Evolutionary conservation across 2,113 vertebrate species (phyloP).

Genomic region (Chlorodrepanis virens): DNA sequence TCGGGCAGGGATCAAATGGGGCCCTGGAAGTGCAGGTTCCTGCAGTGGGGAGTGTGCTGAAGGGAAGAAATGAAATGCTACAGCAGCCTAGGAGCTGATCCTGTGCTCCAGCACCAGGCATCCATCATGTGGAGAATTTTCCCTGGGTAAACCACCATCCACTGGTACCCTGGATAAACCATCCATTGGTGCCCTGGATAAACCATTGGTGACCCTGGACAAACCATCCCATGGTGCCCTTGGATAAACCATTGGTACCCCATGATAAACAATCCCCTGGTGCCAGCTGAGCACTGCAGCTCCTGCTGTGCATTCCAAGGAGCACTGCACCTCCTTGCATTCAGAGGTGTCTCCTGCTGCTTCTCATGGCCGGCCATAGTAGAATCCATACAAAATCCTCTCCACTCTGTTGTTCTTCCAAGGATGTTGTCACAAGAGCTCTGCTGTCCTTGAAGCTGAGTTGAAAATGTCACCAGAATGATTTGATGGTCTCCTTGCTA

Average conservation of each 20-base stretch:
- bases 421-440: background rate
- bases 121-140: background rate
- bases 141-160: background rate
- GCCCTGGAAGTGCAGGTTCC: background rate
- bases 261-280: too few relatives aligned
- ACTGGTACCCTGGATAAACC: background rate
- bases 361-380: accelerated
- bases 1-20: background rate
- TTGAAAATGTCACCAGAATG: background rate
- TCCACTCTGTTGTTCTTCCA: background rate
- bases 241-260: background rate
- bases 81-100: background rate
- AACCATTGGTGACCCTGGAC: background rate
- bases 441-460: background rate
- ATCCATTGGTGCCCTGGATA: background rate
- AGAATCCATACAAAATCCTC: background rate
- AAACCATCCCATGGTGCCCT: background rate
- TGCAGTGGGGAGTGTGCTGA: background rate
- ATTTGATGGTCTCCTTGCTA: background rate
- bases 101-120: background rate
- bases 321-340: background rate
- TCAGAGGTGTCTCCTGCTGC: background rate
- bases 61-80: background rate
- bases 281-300: background rate
- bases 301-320: background rate